Conservation (phyloP, 2,113 vertebrate genomes). For the Syngnathus floridae region DNA sequence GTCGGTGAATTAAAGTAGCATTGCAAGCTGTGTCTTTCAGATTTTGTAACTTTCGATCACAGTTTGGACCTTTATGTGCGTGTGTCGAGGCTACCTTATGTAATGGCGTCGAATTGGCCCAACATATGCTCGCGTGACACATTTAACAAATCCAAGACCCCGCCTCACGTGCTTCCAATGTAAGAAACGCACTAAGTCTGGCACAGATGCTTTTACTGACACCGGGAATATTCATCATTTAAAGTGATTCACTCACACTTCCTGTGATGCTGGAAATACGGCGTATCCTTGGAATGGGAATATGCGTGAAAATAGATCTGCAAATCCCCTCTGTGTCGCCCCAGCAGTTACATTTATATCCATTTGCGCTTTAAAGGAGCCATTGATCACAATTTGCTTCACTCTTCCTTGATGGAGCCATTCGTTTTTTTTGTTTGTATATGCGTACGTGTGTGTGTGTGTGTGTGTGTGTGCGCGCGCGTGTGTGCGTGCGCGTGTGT, state of each 20-base stretch:
- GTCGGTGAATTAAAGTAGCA: too few species aligned
- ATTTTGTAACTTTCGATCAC: background rate
- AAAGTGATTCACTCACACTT: background rate
- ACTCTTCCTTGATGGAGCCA: slow-evolving; percentile 32
- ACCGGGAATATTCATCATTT: slow-evolving; percentile 1
- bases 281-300: background rate
- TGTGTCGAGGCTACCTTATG: background rate
- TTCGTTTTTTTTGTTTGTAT: slow-evolving; percentile 29
- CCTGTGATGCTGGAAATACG: background rate
- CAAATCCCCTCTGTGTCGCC: background rate
- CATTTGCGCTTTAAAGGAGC: slow-evolving; percentile 23
- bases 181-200: background rate
- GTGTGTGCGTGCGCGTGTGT: too few species aligned
- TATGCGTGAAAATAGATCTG: background rate
- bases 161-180: background rate
- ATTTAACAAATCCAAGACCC: background rate
- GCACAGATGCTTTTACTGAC: background rate
- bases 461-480: slow-evolving; percentile 21
- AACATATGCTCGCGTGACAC: background rate
- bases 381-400: slow-evolving; percentile 46
- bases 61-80: too few species aligned
- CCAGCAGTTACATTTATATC: slow-evolving; percentile 9
- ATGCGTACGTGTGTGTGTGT: background rate
- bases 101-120: background rate
- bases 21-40: background rate